Base-by-base conservation (phyloP, 2,888 invertebrate species). In the Caenorhabditis afra region DNA sequence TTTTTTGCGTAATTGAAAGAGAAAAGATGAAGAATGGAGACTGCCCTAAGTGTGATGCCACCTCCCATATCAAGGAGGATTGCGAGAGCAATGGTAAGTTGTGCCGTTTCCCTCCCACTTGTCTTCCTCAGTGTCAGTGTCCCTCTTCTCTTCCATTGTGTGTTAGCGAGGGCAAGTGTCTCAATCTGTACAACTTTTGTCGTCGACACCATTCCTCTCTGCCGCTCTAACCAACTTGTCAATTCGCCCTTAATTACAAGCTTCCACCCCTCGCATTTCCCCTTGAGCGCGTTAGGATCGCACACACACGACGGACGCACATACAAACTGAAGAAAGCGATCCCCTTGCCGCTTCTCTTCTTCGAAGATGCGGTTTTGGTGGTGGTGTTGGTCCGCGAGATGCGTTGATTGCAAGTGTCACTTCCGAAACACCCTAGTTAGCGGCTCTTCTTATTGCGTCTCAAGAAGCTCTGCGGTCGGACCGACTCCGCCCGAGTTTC, bases 61-160 rank as follows among this genome's bases (percentile, higher is more conserved):
- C 81, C 82, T 66, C 84, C 84, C 39, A 71, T 84, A 50, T 84
- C 84, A 55, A 61, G 84, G 76, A 71, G 84, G 53, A 79, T 84
- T 64, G 76, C 81, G n/a, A 76, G 84, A 65, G 79, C 82, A 3
- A 82, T 84, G 84, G 84, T 84, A 62, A 55, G 84, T 68, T 61
- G 59, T 68, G 52, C 49, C 59, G 47, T 41, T 64, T 11, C 37
- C 39, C 39, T 65, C 47, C 50, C 58, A 61, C 75, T 76, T 62
- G 55, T 55, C 64, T 61, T 53, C 49, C 49, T 39, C 59, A 14
- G 57, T 39, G 5, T 52, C 20, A 45, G 44, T 52, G 37, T n/a
- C 62, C 23, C 39, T 29, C 61, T 11, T 53, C 52, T 52, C 59
- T 44, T 10, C 59, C 44, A 52, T 49, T 39, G 53, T 53, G 53